phyloP scores from a whole-genome alignment of 1,140 invertebrate genomes.

The Parasteatoda tepidariorum region DNA sequence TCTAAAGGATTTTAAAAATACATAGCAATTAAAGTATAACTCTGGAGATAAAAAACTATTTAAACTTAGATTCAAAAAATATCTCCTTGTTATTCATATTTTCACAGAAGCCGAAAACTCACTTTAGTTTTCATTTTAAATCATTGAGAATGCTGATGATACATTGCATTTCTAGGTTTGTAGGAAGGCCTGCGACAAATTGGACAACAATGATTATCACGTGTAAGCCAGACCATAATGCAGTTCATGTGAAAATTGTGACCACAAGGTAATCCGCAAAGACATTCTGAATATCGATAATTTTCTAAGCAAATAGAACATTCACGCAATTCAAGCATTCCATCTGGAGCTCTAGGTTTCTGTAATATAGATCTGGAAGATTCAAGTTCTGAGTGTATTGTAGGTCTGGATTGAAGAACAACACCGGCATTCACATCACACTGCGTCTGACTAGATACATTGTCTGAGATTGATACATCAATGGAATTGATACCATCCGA shows the following conservation, averaged over 20 bases:
- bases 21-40: no score
- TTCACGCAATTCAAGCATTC: constrained; percentile 67
- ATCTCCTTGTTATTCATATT: no score
- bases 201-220: constrained; percentile 73
- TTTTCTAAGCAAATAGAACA: constrained; percentile 74
- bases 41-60: no score
- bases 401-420: neutral
- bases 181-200: constrained; percentile 73
- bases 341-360: constrained; percentile 57
- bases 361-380: neutral
- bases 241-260: constrained; percentile 73
- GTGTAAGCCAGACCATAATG: constrained; percentile 71
- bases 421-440: neutral
- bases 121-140: no score
- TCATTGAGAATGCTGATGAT: constrained; percentile 44
- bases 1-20: no score
- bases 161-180: constrained; percentile 64
- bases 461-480: no score
- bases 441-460: constrained; percentile 4
- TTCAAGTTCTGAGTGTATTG: neutral
- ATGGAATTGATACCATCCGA: neutral
- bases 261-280: constrained; percentile 73
- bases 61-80: no score
- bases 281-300: constrained; percentile 66
- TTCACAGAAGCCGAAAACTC: no score